These are phyloP conservation scores for Drosophila watanabei DNA, from an alignment of 1,140 invertebrate genomes.

Conservation along the genomic window DNA sequence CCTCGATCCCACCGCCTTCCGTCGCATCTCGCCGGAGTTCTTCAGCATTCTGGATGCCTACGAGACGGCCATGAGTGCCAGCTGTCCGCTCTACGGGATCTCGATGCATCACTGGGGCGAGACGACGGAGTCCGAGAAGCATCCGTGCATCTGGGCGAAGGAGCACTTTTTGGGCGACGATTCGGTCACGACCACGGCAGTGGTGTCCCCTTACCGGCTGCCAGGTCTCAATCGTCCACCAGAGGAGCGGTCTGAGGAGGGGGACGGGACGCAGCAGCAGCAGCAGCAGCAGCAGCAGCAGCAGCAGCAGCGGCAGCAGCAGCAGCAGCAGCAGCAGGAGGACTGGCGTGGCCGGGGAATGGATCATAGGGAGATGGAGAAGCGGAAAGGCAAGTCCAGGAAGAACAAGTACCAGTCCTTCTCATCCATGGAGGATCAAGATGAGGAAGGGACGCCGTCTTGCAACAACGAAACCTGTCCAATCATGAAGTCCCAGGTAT, in stretches of 20 bases:
- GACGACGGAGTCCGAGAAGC: slow-evolving; percentile 8
- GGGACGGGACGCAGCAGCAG: too few species aligned
- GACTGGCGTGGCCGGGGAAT: too few species aligned
- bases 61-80: slow-evolving; percentile 55
- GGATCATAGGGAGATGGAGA: too few species aligned
- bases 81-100: slow-evolving; percentile 65
- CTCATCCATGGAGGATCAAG: not conserved
- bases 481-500: not conserved
- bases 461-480: not conserved
- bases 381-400: not conserved
- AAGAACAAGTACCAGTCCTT: not conserved
- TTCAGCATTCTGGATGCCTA: slow-evolving; percentile 59
- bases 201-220: not conserved
- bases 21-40: slow-evolving; percentile 74
- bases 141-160: not conserved
- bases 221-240: not conserved
- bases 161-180: slow-evolving; percentile 42
- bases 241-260: not conserved
- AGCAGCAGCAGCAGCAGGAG: too few species aligned
- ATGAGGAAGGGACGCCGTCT: not conserved
- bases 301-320: too few species aligned
- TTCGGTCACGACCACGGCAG: not conserved
- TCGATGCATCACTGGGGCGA: slow-evolving; percentile 32
- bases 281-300: too few species aligned
- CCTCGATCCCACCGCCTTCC: slow-evolving; percentile 51